phyloP scores from a whole-genome alignment of 1,140 invertebrate genomes.

The Microplitis mediator region DNA sequence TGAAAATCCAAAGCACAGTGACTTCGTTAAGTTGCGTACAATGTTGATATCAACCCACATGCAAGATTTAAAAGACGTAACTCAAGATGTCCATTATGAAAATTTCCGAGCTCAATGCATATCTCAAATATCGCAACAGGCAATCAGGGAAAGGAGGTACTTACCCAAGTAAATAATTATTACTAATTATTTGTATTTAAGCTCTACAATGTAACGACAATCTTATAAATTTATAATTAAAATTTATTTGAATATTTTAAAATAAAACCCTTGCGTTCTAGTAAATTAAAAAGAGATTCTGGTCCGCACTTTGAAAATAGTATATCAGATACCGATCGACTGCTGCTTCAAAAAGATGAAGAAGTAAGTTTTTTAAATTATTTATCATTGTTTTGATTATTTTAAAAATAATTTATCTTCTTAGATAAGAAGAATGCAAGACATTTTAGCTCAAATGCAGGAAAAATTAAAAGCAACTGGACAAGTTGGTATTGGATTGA shows the following conservation, averaged over 20 bases:
- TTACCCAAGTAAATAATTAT: conserved; percentile 56
- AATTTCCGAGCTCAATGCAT: conserved; percentile 92
- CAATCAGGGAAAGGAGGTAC: conserved; percentile 78
- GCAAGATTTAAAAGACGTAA: conserved; percentile 95
- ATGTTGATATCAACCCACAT: conserved; percentile 97
- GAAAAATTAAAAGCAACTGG: conserved; percentile 87
- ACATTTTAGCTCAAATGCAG: conserved; percentile 96
- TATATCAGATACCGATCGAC: conserved; percentile 82
- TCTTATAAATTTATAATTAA: no score
- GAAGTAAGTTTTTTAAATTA: conserved; percentile 68
- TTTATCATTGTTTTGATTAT: neutral
- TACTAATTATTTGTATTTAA: conserved; percentile 3
- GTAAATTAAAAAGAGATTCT: conserved; percentile 87
- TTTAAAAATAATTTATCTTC: conserved; percentile 31
- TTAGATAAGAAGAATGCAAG: conserved; percentile 92
- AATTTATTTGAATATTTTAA: no score
- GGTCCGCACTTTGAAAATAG: conserved; percentile 74
- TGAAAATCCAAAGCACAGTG: conserved; percentile 96
- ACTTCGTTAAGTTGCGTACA: conserved; percentile 94
- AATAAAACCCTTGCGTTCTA: conserved; percentile 49
- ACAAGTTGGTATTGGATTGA: conserved; percentile 56
- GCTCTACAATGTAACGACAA: no score
- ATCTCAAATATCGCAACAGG: conserved; percentile 87
- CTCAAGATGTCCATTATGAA: conserved; percentile 94
- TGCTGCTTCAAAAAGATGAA: conserved; percentile 90